Evolutionary conservation across 2,888 invertebrate species (phyloP).

Genomic region (Octonoba sinensis): DNA sequence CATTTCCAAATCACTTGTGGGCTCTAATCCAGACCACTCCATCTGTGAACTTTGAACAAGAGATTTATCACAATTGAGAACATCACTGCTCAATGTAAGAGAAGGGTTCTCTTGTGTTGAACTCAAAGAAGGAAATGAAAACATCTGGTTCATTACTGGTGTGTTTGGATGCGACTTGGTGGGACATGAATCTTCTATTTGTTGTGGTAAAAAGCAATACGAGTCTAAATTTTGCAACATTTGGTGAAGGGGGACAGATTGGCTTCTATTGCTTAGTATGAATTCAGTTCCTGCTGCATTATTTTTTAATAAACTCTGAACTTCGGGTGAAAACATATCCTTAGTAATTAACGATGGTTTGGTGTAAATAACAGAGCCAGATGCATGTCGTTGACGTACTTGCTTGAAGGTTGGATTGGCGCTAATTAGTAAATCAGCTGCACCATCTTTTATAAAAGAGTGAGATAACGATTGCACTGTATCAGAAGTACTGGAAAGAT

Average conservation of each 20-base stretch:
- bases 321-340: conserved; percentile 51
- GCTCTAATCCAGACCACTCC: conserved; percentile 44
- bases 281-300: not conserved
- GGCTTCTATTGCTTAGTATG: conserved; percentile 75
- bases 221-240: conserved; percentile 70
- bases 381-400: conserved; percentile 56
- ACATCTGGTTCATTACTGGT: conserved; percentile 62
- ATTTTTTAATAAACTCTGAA: conserved; percentile 59
- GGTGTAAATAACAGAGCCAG: conserved; percentile 56
- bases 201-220: conserved; percentile 19
- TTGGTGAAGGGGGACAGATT: conserved; percentile 83
- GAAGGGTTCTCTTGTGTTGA: conserved; percentile 30
- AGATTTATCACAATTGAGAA: conserved; percentile 26
- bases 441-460: conserved; percentile 44
- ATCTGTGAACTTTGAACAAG: conserved; percentile 14
- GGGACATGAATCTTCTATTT: conserved; percentile 19
- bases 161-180: conserved; percentile 66
- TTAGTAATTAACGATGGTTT: conserved; percentile 21
- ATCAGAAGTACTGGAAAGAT: conserved; percentile 40
- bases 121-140: conserved; percentile 64
- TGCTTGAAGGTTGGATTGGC: conserved; percentile 50
- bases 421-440: conserved; percentile 38
- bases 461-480: conserved; percentile 20
- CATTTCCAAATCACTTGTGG: conserved; percentile 30
- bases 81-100: conserved; percentile 9